Evolutionary conservation across 2,888 invertebrate species (phyloP).

Genomic region (Harpalus rubripes): DNA sequence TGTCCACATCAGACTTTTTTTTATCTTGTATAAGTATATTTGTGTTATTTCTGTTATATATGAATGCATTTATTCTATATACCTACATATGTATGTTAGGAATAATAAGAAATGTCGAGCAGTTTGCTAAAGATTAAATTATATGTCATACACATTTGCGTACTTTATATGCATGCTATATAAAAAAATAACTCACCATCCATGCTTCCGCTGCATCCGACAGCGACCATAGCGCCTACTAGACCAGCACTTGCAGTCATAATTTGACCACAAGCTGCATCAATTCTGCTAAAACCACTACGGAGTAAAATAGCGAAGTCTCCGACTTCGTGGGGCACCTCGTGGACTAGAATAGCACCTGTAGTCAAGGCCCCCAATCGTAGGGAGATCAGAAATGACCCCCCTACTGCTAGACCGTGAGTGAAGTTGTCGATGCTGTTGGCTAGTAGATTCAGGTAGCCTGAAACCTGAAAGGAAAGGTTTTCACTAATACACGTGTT

Average conservation of each 20-base stretch:
- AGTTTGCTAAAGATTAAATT: no score
- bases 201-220: constrained; percentile 89
- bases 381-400: constrained; percentile 95
- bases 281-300: constrained; percentile 95
- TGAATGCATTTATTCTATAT: no score
- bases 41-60: no score
- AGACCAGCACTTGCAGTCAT: constrained; percentile 94
- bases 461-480: constrained; percentile 82
- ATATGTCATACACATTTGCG: no score
- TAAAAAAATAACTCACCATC: no score
- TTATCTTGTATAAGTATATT: no score
- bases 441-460: constrained; percentile 96
- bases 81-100: no score
- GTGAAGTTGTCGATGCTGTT: constrained; percentile 99
- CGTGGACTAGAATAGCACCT: constrained; percentile 95
- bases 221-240: constrained; percentile 92
- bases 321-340: constrained; percentile 99
- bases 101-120: no score
- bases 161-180: no score
- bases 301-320: constrained; percentile 97
- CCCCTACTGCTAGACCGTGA: constrained; percentile 98
- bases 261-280: constrained; percentile 96
- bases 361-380: constrained; percentile 95
- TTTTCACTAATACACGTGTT: no score
- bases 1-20: no score